phyloP scores from a whole-genome alignment of 1,140 invertebrate genomes.

The Ephestia elutella region DNA sequence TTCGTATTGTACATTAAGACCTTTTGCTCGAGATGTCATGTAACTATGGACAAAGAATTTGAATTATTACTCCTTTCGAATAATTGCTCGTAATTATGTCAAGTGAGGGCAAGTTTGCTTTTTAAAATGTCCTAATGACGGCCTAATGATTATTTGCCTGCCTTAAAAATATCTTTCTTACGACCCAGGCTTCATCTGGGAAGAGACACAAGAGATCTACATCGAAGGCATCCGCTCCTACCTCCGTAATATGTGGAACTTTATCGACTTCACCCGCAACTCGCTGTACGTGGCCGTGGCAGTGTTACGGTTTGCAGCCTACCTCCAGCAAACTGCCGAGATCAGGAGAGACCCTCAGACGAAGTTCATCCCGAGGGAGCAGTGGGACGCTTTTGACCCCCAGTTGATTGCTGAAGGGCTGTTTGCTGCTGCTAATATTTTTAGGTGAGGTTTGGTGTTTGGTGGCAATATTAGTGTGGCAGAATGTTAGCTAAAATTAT shows the following conservation, averaged over 20 bases:
- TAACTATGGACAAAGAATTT: no score
- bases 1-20: no score
- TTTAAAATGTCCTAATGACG: no score
- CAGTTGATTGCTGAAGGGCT: slow-evolving; percentile 95
- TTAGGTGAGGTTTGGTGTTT: slow-evolving; percentile 75
- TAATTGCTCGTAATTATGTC: no score
- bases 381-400: slow-evolving; percentile 95
- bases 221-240: slow-evolving; percentile 88
- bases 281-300: slow-evolving; percentile 87
- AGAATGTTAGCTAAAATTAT: no score
- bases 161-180: no score
- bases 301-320: slow-evolving; percentile 84
- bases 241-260: slow-evolving; percentile 95
- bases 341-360: slow-evolving; percentile 78
- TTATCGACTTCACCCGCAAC: slow-evolving; percentile 94
- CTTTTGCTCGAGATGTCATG: no score
- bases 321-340: slow-evolving; percentile 82
- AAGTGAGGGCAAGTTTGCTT: no score
- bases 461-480: not conserved
- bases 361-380: slow-evolving; percentile 84
- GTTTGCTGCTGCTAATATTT: slow-evolving; percentile 96
- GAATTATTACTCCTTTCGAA: no score
- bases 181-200: slow-evolving; percentile 92
- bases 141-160: no score
- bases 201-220: slow-evolving; percentile 93